These are phyloP conservation scores for Lingula anatina DNA, from an alignment of 2,888 invertebrate species.

Conservation along the genomic window DNA sequence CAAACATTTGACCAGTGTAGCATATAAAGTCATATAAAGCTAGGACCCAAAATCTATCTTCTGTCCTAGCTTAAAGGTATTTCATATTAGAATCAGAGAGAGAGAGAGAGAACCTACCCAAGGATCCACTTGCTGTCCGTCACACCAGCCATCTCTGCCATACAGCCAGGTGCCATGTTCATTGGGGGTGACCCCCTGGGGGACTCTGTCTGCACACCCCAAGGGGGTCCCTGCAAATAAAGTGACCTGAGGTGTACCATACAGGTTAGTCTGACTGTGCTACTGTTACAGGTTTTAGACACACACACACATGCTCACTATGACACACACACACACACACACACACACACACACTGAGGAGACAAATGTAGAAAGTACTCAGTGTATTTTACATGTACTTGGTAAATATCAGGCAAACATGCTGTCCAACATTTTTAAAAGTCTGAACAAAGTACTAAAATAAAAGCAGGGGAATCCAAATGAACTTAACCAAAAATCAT, in stretches of 20 bases:
- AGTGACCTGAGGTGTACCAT: background rate
- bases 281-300: background rate
- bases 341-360: no score
- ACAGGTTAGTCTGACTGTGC: background rate
- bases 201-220: slow-evolving; percentile 27
- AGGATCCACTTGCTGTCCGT: slow-evolving; percentile 24
- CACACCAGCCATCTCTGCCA: slow-evolving; percentile 37
- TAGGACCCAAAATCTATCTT: no score
- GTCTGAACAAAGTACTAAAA: no score
- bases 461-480: no score
- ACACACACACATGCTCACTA: background rate
- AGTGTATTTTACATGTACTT: no score
- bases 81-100: slow-evolving; percentile 4
- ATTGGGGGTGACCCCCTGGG: slow-evolving; percentile 26
- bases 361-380: no score
- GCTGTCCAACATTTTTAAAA: no score
- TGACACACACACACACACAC: background rate
- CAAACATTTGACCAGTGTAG: no score
- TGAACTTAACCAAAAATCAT: no score
- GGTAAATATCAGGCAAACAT: no score
- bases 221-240: slow-evolving; percentile 21
- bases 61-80: no score
- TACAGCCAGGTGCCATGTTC: slow-evolving; percentile 40
- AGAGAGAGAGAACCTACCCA: slow-evolving; percentile 19
- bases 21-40: no score